Evolutionary conservation across 2,888 invertebrate genomes (phyloP).

Genomic region (Rhodophaea formosa): DNA sequence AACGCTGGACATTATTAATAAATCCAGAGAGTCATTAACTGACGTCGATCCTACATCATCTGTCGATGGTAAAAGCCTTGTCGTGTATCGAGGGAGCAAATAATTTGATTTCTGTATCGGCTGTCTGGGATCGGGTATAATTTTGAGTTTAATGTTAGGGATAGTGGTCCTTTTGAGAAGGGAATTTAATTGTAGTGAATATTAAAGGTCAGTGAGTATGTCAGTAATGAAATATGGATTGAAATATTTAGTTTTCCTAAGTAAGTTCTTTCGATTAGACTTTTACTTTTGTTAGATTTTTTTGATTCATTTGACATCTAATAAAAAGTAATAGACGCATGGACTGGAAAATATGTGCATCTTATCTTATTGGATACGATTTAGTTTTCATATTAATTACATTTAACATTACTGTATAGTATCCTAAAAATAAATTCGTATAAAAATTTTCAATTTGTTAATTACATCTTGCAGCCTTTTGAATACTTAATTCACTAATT

Average conservation of each 20-base stretch:
- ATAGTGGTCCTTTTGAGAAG: background rate
- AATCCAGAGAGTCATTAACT: conserved; percentile 22
- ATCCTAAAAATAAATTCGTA: too few relatives aligned
- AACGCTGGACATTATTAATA: conserved; percentile 21
- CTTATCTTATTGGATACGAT: too few relatives aligned
- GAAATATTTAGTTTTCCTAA: background rate
- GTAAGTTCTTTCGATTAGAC: background rate
- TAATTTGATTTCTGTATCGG: conserved; percentile 36
- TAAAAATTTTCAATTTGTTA: too few relatives aligned
- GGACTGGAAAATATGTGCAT: too few relatives aligned
- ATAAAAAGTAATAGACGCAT: too few relatives aligned
- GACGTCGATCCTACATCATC: conserved; percentile 27
- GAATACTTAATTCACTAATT: too few relatives aligned
- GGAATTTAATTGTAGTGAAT: conserved; percentile 22
- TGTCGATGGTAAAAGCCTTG: conserved; percentile 38
- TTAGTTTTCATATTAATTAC: too few relatives aligned
- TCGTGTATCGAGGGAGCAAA: conserved; percentile 34
- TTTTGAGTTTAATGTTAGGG: conserved; percentile 4
- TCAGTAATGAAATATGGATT: background rate
- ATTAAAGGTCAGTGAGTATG: background rate
- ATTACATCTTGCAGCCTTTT: too few relatives aligned
- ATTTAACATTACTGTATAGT: too few relatives aligned
- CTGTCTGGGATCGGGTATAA: conserved; percentile 16
- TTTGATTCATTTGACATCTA: too few relatives aligned
- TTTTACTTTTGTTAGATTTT: too few relatives aligned